A percentile compares a stretch with the other conserved stretches of the same genome.
Evolutionary conservation across 2,797 vertebrate species (phyloP).

Genomic region (Fundulus diaphanus): DNA sequence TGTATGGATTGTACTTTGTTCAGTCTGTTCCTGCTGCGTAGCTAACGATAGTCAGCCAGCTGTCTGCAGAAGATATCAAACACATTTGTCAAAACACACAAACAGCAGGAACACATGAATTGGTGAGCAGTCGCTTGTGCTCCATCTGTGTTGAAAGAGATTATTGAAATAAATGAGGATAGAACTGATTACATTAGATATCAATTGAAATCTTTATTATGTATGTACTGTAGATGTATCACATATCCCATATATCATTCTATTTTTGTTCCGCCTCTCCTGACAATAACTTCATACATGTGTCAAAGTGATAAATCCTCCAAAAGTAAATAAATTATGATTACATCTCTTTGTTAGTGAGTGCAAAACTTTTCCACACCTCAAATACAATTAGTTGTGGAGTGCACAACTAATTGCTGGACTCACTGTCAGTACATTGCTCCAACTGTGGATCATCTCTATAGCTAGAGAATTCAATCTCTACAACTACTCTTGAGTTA

Average conservation of each 20-base stretch:
- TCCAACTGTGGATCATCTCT: background rate
- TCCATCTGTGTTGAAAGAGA: conserved; percentile 17
- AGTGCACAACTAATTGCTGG: background rate
- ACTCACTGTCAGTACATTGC: background rate
- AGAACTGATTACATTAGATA: background rate
- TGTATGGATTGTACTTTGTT: conserved; percentile 20
- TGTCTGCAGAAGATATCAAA: conserved; percentile 31
- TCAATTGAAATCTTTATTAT: conserved; percentile 8
- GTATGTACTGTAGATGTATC: background rate
- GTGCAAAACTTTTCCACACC: background rate
- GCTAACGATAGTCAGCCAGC: conserved; percentile 26
- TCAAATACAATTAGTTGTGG: background rate
- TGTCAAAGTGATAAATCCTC: conserved; percentile 4
- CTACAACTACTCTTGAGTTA: no score
- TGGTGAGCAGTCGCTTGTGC: conserved; percentile 8
- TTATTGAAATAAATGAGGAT: conserved; percentile 6
- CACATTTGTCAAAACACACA: conserved; percentile 14
- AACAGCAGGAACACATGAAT: conserved; percentile 20
- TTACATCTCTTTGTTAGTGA: conserved; percentile 10
- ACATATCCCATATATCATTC: background rate
- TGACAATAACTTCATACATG: background rate
- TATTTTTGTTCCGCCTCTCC: background rate
- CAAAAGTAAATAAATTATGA: conserved; percentile 11
- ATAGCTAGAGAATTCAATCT: no score
- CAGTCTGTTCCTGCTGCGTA: conserved; percentile 12